Conservation (phyloP, 2,113 vertebrate genomes). For the Herpetotheres cachinnans region DNA sequence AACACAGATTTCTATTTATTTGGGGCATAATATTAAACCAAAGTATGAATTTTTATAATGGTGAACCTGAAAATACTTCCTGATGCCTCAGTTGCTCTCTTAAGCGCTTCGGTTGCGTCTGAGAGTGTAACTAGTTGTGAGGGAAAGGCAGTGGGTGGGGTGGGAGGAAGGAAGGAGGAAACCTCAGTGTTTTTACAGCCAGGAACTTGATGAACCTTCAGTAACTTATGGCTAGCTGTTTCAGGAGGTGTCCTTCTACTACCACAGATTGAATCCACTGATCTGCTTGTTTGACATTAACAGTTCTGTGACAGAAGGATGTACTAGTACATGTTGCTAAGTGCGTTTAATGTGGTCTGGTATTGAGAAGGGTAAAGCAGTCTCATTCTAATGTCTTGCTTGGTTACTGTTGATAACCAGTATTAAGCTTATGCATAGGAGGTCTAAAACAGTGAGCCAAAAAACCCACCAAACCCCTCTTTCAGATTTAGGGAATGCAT, state of each 20-base stretch:
- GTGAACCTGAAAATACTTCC: background rate
- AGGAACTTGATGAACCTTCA: background rate
- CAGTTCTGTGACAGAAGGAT: background rate
- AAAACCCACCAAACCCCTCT: background rate
- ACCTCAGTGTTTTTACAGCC: background rate
- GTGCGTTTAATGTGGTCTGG: background rate
- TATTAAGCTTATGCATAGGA: background rate
- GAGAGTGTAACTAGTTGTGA: background rate
- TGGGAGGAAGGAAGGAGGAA: background rate
- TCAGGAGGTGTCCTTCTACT: background rate
- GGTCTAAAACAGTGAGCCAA: background rate
- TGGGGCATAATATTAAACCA: background rate
- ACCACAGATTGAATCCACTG: background rate
- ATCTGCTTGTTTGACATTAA: background rate
- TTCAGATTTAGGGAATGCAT: background rate
- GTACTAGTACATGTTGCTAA: background rate
- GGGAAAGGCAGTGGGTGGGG: background rate
- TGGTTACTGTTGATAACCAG: background rate
- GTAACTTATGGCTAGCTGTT: background rate
- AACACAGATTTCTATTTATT: background rate
- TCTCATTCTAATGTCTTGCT: background rate
- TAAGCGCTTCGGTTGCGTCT: background rate
- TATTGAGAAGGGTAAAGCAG: background rate
- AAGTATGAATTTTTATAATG: background rate
- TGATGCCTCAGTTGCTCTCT: background rate